phyloP scores from a whole-genome alignment of 2,797 vertebrate species.

The Enteromius mattozi region DNA sequence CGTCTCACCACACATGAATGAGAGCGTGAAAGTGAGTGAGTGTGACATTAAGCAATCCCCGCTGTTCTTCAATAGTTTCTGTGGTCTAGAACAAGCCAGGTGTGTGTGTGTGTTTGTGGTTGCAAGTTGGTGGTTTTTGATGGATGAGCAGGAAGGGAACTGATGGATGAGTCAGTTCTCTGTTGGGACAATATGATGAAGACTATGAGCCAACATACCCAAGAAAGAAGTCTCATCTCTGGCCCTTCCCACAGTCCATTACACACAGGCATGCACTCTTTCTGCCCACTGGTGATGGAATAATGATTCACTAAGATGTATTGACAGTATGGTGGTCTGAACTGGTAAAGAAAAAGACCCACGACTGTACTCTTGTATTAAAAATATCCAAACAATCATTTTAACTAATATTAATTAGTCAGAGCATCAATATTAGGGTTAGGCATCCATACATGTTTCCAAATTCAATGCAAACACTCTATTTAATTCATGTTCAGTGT shows the following conservation, averaged over 20 bases:
- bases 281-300: conserved; percentile 41
- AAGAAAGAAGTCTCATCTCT: conserved; percentile 71
- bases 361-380: background rate
- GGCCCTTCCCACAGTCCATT: conserved; percentile 52
- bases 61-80: conserved; percentile 76
- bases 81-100: conserved; percentile 62
- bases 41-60: conserved; percentile 75
- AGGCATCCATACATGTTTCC: background rate
- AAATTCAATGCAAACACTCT: background rate
- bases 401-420: background rate
- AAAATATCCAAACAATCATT: background rate
- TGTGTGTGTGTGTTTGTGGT: conserved; percentile 48
- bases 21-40: conserved; percentile 44
- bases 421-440: background rate
- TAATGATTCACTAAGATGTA: conserved; percentile 50
- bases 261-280: conserved; percentile 43
- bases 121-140: conserved; percentile 69
- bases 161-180: conserved; percentile 89
- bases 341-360: conserved; percentile 20
- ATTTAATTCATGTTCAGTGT: background rate
- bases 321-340: conserved; percentile 18
- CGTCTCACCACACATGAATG: conserved; percentile 45
- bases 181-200: conserved; percentile 87
- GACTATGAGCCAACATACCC: conserved; percentile 80
- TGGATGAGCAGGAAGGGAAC: conserved; percentile 77